phyloP scores from a whole-genome alignment of 1,140 invertebrate genomes.

The Frieseomelitta varia region DNA sequence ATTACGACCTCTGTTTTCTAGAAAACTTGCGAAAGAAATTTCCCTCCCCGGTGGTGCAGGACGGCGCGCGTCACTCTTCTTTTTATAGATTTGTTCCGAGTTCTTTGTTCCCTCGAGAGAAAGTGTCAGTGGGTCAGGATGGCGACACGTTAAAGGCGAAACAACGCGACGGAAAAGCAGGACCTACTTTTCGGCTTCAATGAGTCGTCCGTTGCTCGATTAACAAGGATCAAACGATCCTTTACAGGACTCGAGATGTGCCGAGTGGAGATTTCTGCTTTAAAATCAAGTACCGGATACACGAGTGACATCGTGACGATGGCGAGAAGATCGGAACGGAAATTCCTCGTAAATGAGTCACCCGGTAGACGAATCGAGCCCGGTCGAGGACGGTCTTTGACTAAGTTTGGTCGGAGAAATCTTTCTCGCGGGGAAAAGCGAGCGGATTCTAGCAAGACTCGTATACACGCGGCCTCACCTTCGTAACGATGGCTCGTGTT shows the following conservation, averaged over 20 bases:
- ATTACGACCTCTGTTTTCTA: background rate
- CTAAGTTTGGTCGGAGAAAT: constrained; percentile 54
- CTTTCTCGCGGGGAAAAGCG: constrained; percentile 48
- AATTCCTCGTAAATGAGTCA: constrained; percentile 24
- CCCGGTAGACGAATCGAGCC: constrained; percentile 37
- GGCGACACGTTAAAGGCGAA: background rate
- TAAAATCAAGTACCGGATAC: background rate
- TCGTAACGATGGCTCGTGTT: background rate
- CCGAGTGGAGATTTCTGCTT: background rate
- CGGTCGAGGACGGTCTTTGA: constrained; percentile 25
- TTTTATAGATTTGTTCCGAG: background rate
- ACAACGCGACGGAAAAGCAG: background rate
- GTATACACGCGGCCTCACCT: background rate
- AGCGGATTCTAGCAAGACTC: constrained; percentile 12
- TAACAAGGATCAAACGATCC: no score
- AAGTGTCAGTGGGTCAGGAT: constrained; percentile 38
- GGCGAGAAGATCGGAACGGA: background rate
- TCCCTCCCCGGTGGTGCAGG: no score
- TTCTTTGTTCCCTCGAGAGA: constrained; percentile 15
- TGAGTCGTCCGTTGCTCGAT: background rate
- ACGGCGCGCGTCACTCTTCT: background rate
- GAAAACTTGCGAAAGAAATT: background rate
- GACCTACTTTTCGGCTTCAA: no score
- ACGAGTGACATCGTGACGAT: no score
- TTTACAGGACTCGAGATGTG: no score